phyloP scores from a whole-genome alignment of 2,797 vertebrate genomes.

The Coregonus sp. region DNA sequence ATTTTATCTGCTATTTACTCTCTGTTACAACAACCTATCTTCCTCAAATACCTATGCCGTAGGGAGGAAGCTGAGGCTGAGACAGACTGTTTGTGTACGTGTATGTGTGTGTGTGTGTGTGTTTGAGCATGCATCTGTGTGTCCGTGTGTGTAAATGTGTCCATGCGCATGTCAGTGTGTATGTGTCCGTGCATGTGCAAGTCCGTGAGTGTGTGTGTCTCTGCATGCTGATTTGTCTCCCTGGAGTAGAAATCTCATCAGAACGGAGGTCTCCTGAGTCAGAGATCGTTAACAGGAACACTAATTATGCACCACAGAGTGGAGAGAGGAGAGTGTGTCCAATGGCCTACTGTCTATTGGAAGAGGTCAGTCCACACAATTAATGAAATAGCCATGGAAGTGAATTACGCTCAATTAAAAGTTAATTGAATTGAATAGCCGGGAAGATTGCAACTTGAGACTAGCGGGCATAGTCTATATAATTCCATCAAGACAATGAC shows the following conservation, averaged over 20 bases:
- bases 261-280: constrained; percentile 58
- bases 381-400: constrained; percentile 70
- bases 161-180: constrained; percentile 30
- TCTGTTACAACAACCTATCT: constrained; percentile 12
- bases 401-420: constrained; percentile 78
- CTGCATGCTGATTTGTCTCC: constrained; percentile 11
- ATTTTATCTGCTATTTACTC: constrained; percentile 50
- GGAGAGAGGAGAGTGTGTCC: constrained; percentile 47
- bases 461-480: constrained; percentile 36
- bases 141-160: constrained; percentile 17
- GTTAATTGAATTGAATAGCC: constrained; percentile 61
- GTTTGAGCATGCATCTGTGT: constrained; percentile 1
- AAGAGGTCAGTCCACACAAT: constrained; percentile 65
- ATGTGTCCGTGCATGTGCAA: neutral
- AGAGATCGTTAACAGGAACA: constrained; percentile 61
- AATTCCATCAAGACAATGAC: constrained; percentile 61
- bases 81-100: neutral
- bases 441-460: constrained; percentile 41
- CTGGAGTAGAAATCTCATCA: constrained; percentile 60
- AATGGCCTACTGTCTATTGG: constrained; percentile 50
- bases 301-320: constrained; percentile 60
- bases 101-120: neutral
- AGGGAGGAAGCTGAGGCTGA: neutral
- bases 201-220: constrained; percentile 7
- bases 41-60: constrained; percentile 22